Percentiles rank a stretch among this genome's conserved stretches.
Conservation (phyloP, 2,797 vertebrate species). For the Morus bassanus region DNA sequence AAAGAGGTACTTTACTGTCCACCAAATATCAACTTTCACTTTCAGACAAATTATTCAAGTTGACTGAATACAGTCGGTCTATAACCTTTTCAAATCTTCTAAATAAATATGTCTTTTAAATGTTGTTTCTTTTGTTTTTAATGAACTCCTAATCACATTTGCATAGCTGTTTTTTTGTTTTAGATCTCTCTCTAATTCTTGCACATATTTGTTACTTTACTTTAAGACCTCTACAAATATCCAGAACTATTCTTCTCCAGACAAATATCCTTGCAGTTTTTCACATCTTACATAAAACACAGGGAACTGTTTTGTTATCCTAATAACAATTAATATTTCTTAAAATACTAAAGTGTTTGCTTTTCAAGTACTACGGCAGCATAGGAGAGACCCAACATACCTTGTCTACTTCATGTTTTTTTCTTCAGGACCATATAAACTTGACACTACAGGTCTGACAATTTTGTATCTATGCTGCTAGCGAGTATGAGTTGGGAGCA, state of each 20-base stretch:
- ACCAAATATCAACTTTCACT: neutral
- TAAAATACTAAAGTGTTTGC: neutral
- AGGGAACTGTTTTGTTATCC: neutral
- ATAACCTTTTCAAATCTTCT: neutral
- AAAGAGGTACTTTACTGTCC: neutral
- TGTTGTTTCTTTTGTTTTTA: neutral
- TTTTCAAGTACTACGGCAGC: neutral
- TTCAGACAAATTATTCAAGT: neutral
- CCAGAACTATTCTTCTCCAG: neutral
- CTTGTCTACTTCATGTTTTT: neutral
- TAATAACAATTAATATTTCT: neutral
- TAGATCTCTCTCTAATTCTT: neutral
- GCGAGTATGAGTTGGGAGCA: neutral
- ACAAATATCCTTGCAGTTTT: neutral
- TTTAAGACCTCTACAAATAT: neutral
- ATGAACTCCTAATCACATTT: neutral
- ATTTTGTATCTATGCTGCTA: neutral
- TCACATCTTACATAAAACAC: neutral
- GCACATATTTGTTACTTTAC: neutral
- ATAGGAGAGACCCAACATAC: neutral
- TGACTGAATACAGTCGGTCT: neutral
- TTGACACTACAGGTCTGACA: neutral
- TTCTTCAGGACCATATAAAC: neutral
- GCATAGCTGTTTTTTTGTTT: neutral
- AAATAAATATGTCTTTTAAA: neutral